Evolutionary conservation across 1,140 invertebrate species (phyloP), one percentile per base, ranked within the genome.

Genomic region (Leguminivora glycinivorella): DNA sequence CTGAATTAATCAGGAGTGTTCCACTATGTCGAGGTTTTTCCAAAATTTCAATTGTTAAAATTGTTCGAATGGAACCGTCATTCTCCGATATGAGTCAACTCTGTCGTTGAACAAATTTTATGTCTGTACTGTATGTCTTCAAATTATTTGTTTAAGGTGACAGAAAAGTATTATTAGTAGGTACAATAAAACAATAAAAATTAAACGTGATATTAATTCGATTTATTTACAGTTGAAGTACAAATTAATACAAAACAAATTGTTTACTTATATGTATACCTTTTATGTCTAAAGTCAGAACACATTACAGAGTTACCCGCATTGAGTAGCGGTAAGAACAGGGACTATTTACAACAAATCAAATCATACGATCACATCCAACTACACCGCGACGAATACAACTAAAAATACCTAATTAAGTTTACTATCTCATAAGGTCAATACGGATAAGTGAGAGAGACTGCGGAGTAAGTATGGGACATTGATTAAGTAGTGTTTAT

Each of bases 191-290:
- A 43, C 14, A 43, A 43, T n/a, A 17, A 5, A 43, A 17, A 43
- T 14, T 26, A 60, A 60, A 60, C 56, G 25, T 26, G 56, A 63
- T 63, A 63, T 29, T 63, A 63, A 63, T 63, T 63, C 58, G 26
- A 63, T 63, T 34, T 63, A 63, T 63, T 63, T 63, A 63, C 58
- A 63, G 58, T 17, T 63, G 58, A 63, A 63, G 58, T 63, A 63
- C 58, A 63, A 63, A 63, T 63, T 34, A 63, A 63, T 63, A 63
- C 25, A 63, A 63, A 63, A 63, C 25, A 29, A 63, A 63, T 26
- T 63, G 17, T 31, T 31, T 31, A 63, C 58, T 63, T 63, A 63
- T 14, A 31, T 60, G 31, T 25, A 31, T 31, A 52, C 14, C 29
- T 63, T 31, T 31, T 17, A 17, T 34, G n/a, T 29, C 56, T 26